A percentile compares a stretch with the other conserved stretches of the same genome.
Conservation (phyloP, 2,888 invertebrate species). For the Tinea trinotella region DNA sequence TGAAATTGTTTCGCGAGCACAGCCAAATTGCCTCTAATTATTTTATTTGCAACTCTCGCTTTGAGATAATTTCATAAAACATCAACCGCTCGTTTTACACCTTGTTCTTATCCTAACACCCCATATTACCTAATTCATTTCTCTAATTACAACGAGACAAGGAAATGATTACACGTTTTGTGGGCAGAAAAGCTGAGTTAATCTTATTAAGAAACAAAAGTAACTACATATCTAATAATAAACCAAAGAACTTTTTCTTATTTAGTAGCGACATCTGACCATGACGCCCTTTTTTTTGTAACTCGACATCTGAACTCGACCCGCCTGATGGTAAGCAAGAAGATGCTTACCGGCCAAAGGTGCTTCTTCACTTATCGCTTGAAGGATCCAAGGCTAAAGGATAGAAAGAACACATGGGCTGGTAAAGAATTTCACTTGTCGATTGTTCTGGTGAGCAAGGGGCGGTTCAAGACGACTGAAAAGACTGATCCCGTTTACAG, state of each 20-base stretch:
- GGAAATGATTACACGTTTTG: conserved; percentile 5
- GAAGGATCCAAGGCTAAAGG: no score
- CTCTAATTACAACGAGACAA: conserved; percentile 1
- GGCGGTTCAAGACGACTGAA: no score
- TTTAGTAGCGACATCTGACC: neutral
- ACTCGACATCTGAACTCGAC: no score
- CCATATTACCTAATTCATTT: conserved; percentile 6
- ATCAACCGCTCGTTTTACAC: conserved; percentile 11
- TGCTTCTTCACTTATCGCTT: no score
- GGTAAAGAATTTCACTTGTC: no score
- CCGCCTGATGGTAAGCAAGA: no score
- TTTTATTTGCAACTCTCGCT: conserved; percentile 19
- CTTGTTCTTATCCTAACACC: conserved; percentile 12
- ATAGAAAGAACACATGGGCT: no score
- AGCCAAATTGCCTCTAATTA: conserved; percentile 21
- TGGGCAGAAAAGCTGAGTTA: neutral
- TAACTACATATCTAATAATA: neutral
- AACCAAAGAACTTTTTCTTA: neutral
- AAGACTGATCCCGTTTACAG: no score
- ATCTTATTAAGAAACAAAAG: neutral
- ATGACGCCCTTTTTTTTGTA: no score
- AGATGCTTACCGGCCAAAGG: no score
- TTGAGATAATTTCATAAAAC: conserved; percentile 21
- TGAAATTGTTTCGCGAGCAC: conserved; percentile 18
- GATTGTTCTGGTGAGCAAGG: no score